Evolutionary conservation across 2,888 invertebrate species (phyloP).

Genomic region (Yponomeuta evonymella): DNA sequence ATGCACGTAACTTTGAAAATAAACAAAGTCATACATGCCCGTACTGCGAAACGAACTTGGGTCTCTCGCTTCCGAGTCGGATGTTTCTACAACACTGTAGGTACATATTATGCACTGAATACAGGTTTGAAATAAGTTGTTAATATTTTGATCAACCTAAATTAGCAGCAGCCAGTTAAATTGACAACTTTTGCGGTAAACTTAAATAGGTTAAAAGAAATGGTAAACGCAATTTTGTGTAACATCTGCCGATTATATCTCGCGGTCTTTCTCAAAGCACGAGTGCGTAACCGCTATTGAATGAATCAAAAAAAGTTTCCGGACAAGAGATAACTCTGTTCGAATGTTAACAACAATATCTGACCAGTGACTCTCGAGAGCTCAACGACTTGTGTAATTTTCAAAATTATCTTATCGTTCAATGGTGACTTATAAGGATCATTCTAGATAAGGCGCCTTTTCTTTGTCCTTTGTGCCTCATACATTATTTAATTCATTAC

Average conservation of each 20-base stretch:
- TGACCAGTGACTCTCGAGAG: not conserved
- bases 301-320: not conserved
- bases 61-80: too few relatives aligned
- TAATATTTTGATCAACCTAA: too few relatives aligned
- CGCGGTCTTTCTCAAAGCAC: not conserved
- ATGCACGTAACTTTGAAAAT: too few relatives aligned
- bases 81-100: too few relatives aligned
- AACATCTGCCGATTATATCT: not conserved
- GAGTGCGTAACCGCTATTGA: conserved; percentile 1
- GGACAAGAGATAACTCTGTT: not conserved
- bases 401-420: not conserved
- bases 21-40: too few relatives aligned
- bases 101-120: too few relatives aligned
- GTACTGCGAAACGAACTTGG: too few relatives aligned
- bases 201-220: not conserved
- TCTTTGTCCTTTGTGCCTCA: not conserved
- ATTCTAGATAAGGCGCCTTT: not conserved
- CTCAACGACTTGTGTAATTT: not conserved
- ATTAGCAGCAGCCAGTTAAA: too few relatives aligned
- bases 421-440: not conserved
- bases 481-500: not conserved
- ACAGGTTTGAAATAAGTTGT: too few relatives aligned
- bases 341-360: conserved; percentile 2
- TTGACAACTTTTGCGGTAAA: too few relatives aligned
- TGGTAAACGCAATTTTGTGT: not conserved